Conservation (phyloP, 2,888 invertebrate species). For the Epicampocera succincta region DNA sequence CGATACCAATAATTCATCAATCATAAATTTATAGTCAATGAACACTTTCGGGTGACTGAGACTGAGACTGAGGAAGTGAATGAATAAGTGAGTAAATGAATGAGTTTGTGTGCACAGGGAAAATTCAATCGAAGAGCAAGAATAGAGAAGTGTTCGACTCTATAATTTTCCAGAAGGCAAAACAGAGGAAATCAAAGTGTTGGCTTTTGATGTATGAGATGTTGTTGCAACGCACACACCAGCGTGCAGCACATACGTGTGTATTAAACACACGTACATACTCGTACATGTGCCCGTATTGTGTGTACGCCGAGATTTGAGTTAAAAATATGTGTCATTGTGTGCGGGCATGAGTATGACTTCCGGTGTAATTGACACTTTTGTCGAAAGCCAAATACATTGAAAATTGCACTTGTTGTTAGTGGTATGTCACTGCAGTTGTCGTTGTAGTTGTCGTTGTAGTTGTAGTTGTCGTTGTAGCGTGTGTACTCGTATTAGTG, state of each 20-base stretch:
- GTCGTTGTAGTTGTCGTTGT: background rate
- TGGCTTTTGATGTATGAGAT: constrained; percentile 48
- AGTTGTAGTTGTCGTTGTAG: background rate
- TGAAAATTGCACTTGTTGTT: constrained; percentile 48
- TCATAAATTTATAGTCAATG: constrained; percentile 62
- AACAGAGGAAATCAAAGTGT: constrained; percentile 62
- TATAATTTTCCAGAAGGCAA: constrained; percentile 49
- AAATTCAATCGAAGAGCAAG: constrained; percentile 9
- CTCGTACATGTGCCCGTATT: no score
- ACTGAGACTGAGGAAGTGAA: constrained; percentile 54
- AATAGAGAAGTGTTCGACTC: background rate
- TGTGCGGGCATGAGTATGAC: constrained; percentile 57
- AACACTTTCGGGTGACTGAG: constrained; percentile 46
- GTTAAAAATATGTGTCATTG: constrained; percentile 5
- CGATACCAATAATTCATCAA: constrained; percentile 66
- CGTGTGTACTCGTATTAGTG: background rate
- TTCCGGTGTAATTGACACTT: constrained; percentile 70
- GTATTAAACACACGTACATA: no score
- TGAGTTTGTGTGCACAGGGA: constrained; percentile 38
- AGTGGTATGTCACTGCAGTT: constrained; percentile 4
- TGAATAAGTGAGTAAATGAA: constrained; percentile 44
- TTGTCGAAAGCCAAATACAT: constrained; percentile 64
- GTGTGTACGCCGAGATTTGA: background rate
- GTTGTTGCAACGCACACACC: background rate
- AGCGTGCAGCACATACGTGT: background rate